Evolutionary conservation across 2,113 vertebrate species (phyloP).

Genomic region (Xiphorhynchus elegans): DNA sequence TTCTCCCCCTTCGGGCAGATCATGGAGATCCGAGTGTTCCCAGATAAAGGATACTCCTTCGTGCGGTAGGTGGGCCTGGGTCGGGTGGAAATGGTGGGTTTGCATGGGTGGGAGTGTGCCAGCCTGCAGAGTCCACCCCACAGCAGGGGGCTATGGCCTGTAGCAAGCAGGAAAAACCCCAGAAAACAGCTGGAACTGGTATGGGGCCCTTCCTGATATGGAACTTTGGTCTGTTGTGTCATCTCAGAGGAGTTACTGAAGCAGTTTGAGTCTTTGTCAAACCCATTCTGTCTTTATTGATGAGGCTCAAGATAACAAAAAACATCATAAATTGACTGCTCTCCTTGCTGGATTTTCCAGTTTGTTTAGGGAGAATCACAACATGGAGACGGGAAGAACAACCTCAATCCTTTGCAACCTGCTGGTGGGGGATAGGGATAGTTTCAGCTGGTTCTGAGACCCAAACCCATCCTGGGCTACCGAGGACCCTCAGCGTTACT

Average conservation of each 20-base stretch:
- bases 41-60: slow-evolving; percentile 98
- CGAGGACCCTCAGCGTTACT: accelerated
- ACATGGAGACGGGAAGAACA: neutral
- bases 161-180: accelerated
- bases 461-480: accelerated
- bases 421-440: accelerated
- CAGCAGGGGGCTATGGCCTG: neutral
- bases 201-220: accelerated
- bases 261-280: neutral
- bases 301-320: no score
- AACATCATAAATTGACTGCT: neutral
- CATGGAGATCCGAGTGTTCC: slow-evolving; percentile 97
- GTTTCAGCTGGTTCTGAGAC: no score
- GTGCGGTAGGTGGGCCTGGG: slow-evolving; percentile 81
- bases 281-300: neutral
- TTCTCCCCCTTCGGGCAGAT: slow-evolving; percentile 97
- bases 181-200: neutral
- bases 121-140: accelerated
- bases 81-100: neutral
- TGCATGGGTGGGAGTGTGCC: accelerated
- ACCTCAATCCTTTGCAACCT: neutral
- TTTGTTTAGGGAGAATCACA: accelerated
- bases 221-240: accelerated
- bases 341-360: accelerated
- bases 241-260: neutral